phyloP scores from a whole-genome alignment of 1,140 invertebrate species.

The Venturia canescens region DNA sequence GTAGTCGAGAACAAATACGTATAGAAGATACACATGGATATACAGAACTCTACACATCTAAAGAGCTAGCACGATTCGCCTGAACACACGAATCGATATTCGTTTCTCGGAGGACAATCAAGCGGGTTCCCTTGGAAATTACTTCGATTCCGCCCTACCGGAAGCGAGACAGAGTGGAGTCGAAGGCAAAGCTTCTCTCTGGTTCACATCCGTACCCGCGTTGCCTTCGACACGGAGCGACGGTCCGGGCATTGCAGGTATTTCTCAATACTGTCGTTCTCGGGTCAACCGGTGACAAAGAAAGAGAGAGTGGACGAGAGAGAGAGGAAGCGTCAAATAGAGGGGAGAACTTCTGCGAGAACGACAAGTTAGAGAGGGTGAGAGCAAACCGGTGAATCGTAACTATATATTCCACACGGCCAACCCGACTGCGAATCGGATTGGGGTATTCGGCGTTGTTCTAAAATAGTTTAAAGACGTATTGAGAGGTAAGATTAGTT shows the following conservation, averaged over 20 bases:
- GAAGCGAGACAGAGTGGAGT: constrained; percentile 3
- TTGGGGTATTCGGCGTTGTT: no score
- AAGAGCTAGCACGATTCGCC: not conserved
- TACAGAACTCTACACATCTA: not conserved
- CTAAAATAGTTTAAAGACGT: not conserved
- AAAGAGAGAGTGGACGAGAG: not conserved
- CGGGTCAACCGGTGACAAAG: not conserved
- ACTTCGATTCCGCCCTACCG: constrained; percentile 16
- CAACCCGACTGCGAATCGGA: not conserved
- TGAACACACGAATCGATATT: constrained; percentile 27
- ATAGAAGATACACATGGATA: not conserved
- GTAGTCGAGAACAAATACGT: not conserved
- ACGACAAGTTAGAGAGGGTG: not conserved
- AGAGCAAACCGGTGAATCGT: not conserved
- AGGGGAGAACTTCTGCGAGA: not conserved
- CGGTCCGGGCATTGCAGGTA: not conserved
- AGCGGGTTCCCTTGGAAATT: constrained; percentile 15
- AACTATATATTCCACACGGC: not conserved
- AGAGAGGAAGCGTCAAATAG: no score
- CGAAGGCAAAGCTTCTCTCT: not conserved
- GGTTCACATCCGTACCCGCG: constrained; percentile 23
- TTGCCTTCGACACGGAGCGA: not conserved
- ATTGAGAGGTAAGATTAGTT: not conserved
- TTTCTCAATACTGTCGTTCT: not conserved
- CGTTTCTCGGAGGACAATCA: constrained; percentile 32